Percentiles rank a stretch among this genome's conserved stretches.
Evolutionary conservation across 64 coral and sea anemone genomes (phyloP).

Genomic region (Catalaphyllia jardinei): DNA sequence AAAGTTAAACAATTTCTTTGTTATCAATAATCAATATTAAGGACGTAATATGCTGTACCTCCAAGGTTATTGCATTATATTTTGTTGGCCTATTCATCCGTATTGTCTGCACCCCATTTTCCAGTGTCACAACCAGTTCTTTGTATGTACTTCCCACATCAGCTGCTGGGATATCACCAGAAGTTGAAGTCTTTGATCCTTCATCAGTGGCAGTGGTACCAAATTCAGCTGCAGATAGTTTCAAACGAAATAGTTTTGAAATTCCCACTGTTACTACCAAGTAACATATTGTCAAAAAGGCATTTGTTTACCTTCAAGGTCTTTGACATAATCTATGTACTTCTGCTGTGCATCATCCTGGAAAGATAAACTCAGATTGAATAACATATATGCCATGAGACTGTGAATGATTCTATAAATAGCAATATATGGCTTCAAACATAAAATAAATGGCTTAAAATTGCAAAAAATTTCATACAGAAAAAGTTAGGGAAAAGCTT

Average conservation of each 20-base stretch:
- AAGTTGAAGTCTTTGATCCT: background rate
- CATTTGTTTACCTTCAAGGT: conserved; percentile 53
- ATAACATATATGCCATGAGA: no score
- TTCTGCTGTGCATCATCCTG: conserved; percentile 92
- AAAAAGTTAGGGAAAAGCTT: no score
- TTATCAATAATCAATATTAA: background rate
- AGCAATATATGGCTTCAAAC: no score
- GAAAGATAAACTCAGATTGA: background rate
- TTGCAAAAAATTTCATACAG: no score
- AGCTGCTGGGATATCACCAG: background rate
- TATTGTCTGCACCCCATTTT: conserved; percentile 82
- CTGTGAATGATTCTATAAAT: no score
- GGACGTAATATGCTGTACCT: conserved; percentile 47
- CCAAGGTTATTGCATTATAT: conserved; percentile 92
- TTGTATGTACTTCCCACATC: conserved; percentile 55
- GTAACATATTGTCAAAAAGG: background rate
- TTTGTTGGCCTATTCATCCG: conserved; percentile 90
- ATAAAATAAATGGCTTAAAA: no score
- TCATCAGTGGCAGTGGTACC: conserved; percentile 18
- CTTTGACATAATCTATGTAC: conserved; percentile 86
- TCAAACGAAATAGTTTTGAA: background rate
- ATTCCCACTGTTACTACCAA: background rate
- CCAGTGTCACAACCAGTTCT: conserved; percentile 60
- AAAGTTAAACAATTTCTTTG: no score
- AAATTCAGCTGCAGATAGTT: background rate